A percentile compares a stretch with the other conserved stretches of the same genome.
Conservation (phyloP, 2,797 vertebrate species). For the Eulemur mongoz region DNA sequence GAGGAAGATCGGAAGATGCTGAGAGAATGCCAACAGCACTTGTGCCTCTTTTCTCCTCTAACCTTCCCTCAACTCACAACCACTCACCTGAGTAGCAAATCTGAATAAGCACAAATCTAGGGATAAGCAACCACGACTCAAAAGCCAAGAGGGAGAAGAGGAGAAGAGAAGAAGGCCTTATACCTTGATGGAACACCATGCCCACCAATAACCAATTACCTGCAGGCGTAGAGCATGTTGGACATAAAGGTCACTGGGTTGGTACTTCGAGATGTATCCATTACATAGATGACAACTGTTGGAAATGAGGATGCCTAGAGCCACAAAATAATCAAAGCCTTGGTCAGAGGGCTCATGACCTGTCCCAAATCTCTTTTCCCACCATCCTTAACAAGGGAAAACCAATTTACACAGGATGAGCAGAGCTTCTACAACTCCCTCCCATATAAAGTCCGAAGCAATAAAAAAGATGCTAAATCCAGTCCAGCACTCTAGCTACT, state of each 20-base stretch:
- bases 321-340: neutral
- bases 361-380: neutral
- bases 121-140: neutral
- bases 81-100: neutral
- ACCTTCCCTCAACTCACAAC: neutral
- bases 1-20: neutral
- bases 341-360: neutral
- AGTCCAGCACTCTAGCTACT: neutral
- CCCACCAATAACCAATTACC: slow-evolving; percentile 83
- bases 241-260: slow-evolving; percentile 98
- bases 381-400: neutral
- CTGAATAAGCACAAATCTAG: neutral
- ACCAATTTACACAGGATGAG: neutral
- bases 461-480: neutral
- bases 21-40: neutral
- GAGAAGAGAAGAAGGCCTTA: neutral
- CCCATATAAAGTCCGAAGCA: neutral
- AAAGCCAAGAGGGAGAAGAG: neutral
- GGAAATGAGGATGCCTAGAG: slow-evolving; percentile 95
- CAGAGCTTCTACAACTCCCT: neutral
- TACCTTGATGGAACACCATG: neutral
- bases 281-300: slow-evolving; percentile 95
- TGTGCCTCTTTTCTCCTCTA: neutral
- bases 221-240: slow-evolving; percentile 99
- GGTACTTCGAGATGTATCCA: slow-evolving; percentile 97